Percentiles rank a stretch among this genome's conserved stretches.
phyloP scores from a whole-genome alignment of 2,797 vertebrate species.

The Rhinatrema bivittatum region DNA sequence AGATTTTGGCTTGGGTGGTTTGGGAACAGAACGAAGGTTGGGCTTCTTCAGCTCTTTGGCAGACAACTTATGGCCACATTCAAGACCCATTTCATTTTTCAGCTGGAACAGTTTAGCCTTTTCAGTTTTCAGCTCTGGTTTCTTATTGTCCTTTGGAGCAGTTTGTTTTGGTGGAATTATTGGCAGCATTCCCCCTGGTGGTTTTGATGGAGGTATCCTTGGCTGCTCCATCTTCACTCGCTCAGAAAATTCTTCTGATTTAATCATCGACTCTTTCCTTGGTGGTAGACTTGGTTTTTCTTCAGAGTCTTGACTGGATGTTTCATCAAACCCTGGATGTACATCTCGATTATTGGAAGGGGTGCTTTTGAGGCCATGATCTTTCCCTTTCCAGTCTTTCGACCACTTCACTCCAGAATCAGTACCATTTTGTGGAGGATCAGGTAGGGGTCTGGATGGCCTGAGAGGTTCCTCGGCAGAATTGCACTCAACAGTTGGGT shows the following conservation, averaged over 20 bases:
- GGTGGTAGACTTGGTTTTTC: constrained; percentile 92
- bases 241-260: constrained; percentile 76
- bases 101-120: constrained; percentile 82
- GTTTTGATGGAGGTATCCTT: constrained; percentile 77
- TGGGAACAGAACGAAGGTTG: constrained; percentile 83
- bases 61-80: constrained; percentile 88
- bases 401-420: constrained; percentile 68
- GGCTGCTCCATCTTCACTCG: constrained; percentile 58
- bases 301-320: constrained; percentile 48
- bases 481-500: constrained; percentile 30
- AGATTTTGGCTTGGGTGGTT: constrained; percentile 71
- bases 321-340: constrained; percentile 56
- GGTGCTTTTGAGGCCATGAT: constrained; percentile 47
- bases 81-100: constrained; percentile 92
- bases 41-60: constrained; percentile 94
- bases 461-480: constrained; percentile 52
- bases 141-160: constrained; percentile 64
- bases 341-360: constrained; percentile 25
- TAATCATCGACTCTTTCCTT: constrained; percentile 89
- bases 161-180: constrained; percentile 67
- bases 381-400: constrained; percentile 80
- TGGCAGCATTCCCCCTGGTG: constrained; percentile 73
- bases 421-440: constrained; percentile 63
- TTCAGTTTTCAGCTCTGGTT: constrained; percentile 73
- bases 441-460: constrained; percentile 78